A percentile compares a stretch with the other conserved stretches of the same genome.
phyloP scores from a whole-genome alignment of 2,113 vertebrate species.

The Apteryx owenii region DNA sequence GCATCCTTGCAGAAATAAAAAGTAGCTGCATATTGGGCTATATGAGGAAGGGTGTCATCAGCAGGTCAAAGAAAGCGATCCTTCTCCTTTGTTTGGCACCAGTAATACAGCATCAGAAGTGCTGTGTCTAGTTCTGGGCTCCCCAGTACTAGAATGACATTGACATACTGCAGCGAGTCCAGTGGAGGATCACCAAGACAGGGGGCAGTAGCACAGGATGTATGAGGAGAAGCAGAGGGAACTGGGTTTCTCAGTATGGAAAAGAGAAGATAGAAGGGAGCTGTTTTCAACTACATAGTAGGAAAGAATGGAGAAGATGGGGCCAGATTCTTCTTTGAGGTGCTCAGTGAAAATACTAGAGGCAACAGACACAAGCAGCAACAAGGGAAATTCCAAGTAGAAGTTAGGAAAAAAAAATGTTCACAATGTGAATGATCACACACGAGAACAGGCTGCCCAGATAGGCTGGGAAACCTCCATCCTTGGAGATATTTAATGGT shows the following conservation, averaged over 20 bases:
- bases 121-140: background rate
- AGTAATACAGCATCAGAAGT: background rate
- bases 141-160: background rate
- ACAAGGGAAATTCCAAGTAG: background rate
- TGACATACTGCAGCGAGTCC: background rate
- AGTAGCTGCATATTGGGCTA: background rate
- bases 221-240: background rate
- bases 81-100: background rate
- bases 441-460: accelerated
- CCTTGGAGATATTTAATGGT: background rate
- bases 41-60: background rate
- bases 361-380: background rate
- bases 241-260: background rate
- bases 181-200: background rate
- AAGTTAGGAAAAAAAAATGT: background rate
- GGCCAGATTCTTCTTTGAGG: background rate
- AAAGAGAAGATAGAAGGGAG: background rate
- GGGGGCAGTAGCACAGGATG: background rate
- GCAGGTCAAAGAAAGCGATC: background rate
- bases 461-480: background rate
- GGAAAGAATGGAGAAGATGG: background rate
- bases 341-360: background rate
- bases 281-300: background rate
- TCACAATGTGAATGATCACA: background rate
- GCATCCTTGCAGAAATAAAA: background rate